Conservation (phyloP, 2,113 vertebrate species). For the Menura novaehollandiae region DNA sequence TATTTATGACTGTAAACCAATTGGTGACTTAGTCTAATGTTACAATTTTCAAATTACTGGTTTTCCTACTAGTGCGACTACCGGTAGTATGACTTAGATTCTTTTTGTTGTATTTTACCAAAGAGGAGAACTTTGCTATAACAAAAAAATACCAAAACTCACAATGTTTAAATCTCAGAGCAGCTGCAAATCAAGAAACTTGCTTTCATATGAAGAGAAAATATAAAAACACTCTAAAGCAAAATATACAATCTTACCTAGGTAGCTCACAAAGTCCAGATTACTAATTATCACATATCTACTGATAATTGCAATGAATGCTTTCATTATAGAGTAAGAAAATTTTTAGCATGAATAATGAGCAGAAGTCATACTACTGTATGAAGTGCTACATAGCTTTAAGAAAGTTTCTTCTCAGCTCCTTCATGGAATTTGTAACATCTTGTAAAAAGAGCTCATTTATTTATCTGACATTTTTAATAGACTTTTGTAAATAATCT, state of each 20-base stretch:
- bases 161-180: background rate
- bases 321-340: background rate
- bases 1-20: background rate
- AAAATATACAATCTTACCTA: background rate
- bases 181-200: background rate
- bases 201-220: background rate
- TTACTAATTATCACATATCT: background rate
- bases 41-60: background rate
- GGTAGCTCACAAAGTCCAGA: background rate
- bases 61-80: background rate
- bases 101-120: background rate
- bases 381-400: background rate
- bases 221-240: background rate
- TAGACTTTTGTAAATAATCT: background rate
- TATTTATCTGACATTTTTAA: background rate
- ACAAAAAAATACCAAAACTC: background rate
- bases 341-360: background rate
- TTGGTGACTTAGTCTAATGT: background rate
- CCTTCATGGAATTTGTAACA: background rate
- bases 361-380: background rate
- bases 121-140: background rate
- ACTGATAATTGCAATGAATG: background rate
- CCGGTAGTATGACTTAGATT: background rate
- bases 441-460: background rate
- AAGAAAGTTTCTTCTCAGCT: background rate